Percentiles rank a stretch among this genome's conserved stretches.
phyloP scores from a whole-genome alignment of 2,888 invertebrate genomes.

The Netelia melanura region DNA sequence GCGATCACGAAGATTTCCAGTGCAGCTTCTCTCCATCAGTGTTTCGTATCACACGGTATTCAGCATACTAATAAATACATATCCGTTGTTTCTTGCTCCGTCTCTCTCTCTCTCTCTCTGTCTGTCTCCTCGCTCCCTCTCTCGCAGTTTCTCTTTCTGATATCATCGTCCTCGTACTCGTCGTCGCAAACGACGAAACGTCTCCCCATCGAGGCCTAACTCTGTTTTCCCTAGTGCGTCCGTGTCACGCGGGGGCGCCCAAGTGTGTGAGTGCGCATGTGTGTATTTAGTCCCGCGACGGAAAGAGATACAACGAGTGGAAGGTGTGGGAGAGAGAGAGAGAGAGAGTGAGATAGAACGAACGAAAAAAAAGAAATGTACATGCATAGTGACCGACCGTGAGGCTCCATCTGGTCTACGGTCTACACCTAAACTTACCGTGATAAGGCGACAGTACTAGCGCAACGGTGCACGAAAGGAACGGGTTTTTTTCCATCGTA shows the following conservation, averaged over 20 bases:
- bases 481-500: slow-evolving; percentile 6
- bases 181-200: slow-evolving; percentile 24
- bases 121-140: slow-evolving; percentile 9
- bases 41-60: slow-evolving; percentile 46
- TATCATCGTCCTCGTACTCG: slow-evolving; percentile 17
- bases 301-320: slow-evolving; percentile 34
- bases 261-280: slow-evolving; percentile 51
- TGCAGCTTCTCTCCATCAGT: slow-evolving; percentile 12
- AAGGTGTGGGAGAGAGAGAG: slow-evolving; percentile 4
- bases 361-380: slow-evolving; percentile 31
- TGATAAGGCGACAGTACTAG: slow-evolving; percentile 48
- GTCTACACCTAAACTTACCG: slow-evolving; percentile 38
- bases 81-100: neutral
- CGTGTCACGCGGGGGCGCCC: slow-evolving; percentile 66
- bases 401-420: slow-evolving; percentile 62
- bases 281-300: neutral
- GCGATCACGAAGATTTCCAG: neutral
- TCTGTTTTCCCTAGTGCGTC: slow-evolving; percentile 61
- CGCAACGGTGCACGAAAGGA: slow-evolving; percentile 24
- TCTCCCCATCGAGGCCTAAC: slow-evolving; percentile 30
- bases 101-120: slow-evolving; percentile 10
- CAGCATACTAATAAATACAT: slow-evolving; percentile 4
- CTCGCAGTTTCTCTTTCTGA: slow-evolving; percentile 40
- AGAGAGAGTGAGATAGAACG: slow-evolving; percentile 27
- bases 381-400: slow-evolving; percentile 31